Evolutionary conservation across 2,888 invertebrate species (phyloP).

Genomic region (Melipona beecheii): DNA sequence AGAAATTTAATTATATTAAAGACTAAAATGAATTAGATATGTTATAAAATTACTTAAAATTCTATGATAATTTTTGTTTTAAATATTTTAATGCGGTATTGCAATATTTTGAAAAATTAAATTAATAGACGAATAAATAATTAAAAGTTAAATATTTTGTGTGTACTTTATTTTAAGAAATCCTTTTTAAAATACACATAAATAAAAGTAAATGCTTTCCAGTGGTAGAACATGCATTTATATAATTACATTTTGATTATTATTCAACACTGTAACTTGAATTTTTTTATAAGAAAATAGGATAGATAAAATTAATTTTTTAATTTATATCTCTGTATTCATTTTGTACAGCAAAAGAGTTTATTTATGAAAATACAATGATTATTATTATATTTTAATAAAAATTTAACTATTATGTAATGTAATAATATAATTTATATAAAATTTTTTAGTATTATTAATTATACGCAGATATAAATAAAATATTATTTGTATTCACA

Average conservation of each 20-base stretch:
- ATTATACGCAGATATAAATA: slow-evolving; percentile 20
- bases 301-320: slow-evolving; percentile 68
- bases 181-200: slow-evolving; percentile 78
- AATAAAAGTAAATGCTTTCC: slow-evolving; percentile 80
- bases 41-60: background rate
- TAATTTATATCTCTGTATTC: slow-evolving; percentile 37
- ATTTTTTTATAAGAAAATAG: slow-evolving; percentile 63
- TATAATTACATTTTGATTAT: slow-evolving; percentile 51
- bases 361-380: slow-evolving; percentile 37
- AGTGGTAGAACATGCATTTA: slow-evolving; percentile 75
- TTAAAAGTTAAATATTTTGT: slow-evolving; percentile 40
- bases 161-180: slow-evolving; percentile 77
- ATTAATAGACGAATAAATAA: background rate
- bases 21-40: no score
- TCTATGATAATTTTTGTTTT: background rate
- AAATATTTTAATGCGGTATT: background rate
- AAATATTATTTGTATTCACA: slow-evolving; percentile 31
- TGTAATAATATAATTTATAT: background rate
- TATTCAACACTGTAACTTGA: slow-evolving; percentile 30
- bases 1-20: background rate
- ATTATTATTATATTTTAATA: slow-evolving; percentile 20
- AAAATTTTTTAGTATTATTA: slow-evolving; percentile 9
- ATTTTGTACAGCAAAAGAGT: slow-evolving; percentile 59
- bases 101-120: background rate
- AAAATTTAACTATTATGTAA: background rate